Percentiles rank a stretch among this genome's conserved stretches.
Conservation (phyloP, 2,888 invertebrate genomes). For the Ennomos erosarius region DNA sequence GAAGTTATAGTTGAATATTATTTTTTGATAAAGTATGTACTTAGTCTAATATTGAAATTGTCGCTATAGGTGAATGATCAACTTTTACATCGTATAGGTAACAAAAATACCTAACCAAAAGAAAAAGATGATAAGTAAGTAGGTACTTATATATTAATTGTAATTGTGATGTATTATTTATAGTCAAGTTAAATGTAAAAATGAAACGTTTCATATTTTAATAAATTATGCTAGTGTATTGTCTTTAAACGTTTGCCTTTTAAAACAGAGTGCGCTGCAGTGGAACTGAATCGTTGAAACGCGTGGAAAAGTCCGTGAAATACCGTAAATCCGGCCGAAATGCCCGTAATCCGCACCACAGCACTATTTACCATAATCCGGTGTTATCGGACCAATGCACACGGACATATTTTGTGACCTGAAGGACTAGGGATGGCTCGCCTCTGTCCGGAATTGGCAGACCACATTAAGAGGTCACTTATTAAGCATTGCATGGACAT, state of each 20-base stretch:
- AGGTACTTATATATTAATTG: too few relatives aligned
- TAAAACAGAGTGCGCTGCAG: constrained; percentile 12
- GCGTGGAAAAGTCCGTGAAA: constrained; percentile 60
- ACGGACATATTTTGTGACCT: constrained; percentile 58
- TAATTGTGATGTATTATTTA: too few relatives aligned
- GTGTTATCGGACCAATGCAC: constrained; percentile 63
- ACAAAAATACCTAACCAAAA: too few relatives aligned
- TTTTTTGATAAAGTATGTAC: background rate
- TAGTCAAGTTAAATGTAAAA: too few relatives aligned
- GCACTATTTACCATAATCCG: constrained; percentile 69
- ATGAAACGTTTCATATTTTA: too few relatives aligned
- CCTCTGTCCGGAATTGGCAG: constrained; percentile 7
- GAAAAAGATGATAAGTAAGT: too few relatives aligned
- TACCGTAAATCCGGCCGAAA: constrained; percentile 60
- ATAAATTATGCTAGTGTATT: constrained; percentile 27
- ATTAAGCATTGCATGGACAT: too few relatives aligned
- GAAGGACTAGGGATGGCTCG: constrained; percentile 32
- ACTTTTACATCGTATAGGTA: too few relatives aligned
- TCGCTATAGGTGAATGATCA: too few relatives aligned
- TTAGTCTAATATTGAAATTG: background rate
- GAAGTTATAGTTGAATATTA: background rate
- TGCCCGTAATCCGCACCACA: constrained; percentile 58
- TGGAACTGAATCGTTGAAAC: constrained; percentile 40
- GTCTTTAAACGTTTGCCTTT: constrained; percentile 36
- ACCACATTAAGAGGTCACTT: too few relatives aligned